phyloP scores from a whole-genome alignment of 2,113 vertebrate species.

The Tragelaphus strepsiceros region DNA sequence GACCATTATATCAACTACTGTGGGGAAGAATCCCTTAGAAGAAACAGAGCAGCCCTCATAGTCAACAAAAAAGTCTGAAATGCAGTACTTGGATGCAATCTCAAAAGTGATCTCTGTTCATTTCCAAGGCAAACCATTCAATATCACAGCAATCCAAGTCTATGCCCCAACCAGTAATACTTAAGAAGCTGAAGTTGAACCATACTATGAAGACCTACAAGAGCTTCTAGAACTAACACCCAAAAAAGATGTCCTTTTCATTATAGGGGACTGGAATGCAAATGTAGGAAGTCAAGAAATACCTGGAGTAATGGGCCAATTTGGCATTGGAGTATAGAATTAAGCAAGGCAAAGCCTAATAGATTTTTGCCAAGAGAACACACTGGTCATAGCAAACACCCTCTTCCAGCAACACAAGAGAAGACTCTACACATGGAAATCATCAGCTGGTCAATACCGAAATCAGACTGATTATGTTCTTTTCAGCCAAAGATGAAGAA shows the following conservation, averaged over 20 bases:
- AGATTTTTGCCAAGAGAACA: not conserved
- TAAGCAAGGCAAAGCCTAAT: not conserved
- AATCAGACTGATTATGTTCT: not conserved
- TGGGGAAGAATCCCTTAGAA: not conserved
- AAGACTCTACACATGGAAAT: not conserved
- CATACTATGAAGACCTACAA: not conserved
- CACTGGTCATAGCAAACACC: not conserved
- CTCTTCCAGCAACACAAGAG: not conserved
- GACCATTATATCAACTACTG: not conserved
- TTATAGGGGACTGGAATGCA: not conserved
- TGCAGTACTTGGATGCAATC: not conserved
- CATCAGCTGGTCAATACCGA: not conserved
- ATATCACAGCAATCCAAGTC: not conserved
- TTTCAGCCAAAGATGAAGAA: not conserved
- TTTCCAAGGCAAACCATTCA: not conserved
- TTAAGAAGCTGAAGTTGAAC: not conserved
- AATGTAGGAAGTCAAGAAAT: not conserved
- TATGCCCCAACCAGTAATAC: not conserved
- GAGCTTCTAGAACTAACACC: not conserved
- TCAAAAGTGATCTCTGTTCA: not conserved
- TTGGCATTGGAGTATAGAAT: not conserved
- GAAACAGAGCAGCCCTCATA: not conserved
- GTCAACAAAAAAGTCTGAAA: not conserved
- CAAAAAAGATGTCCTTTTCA: not conserved
- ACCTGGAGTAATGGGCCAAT: not conserved